phyloP scores from a whole-genome alignment of 2,888 invertebrate genomes.

The Acleris emargana region DNA sequence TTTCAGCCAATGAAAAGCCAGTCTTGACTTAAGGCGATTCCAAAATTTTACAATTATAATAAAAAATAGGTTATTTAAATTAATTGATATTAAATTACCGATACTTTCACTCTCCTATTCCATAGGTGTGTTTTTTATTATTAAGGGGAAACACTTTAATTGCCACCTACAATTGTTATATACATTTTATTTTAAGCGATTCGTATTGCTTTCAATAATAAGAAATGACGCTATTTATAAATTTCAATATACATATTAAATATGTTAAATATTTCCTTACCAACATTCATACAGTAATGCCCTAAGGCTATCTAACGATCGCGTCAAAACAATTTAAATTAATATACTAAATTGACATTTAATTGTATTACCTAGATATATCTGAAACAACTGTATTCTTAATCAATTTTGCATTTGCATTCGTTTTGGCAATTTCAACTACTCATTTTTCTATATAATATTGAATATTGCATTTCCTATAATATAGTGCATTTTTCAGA shows the following conservation, averaged over 20 bases:
- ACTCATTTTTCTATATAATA: constrained; percentile 21
- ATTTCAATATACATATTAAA: constrained; percentile 44
- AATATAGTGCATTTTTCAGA: constrained; percentile 38
- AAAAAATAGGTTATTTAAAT: not conserved
- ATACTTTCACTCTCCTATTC: constrained; percentile 19
- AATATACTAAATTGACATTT: constrained; percentile 50
- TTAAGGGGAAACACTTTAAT: constrained; percentile 31
- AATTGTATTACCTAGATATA: constrained; percentile 38
- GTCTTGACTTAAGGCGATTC: constrained; percentile 5
- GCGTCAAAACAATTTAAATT: constrained; percentile 40
- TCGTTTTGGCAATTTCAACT: constrained; percentile 45
- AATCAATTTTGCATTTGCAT: constrained; percentile 41
- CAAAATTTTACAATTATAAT: constrained; percentile 1
- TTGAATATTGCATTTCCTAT: constrained; percentile 34
- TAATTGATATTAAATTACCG: not conserved
- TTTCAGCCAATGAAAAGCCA: not conserved
- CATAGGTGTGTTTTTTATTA: constrained; percentile 20
- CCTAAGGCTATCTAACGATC: constrained; percentile 41
- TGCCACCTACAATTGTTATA: constrained; percentile 45
- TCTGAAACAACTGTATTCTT: constrained; percentile 38
- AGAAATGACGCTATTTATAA: constrained; percentile 45
- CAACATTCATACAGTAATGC: constrained; percentile 34
- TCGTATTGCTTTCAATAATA: constrained; percentile 66
- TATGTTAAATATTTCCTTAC: constrained; percentile 39
- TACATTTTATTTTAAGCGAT: constrained; percentile 62